Percentiles rank a stretch among this genome's conserved stretches.
phyloP scores from a whole-genome alignment of 2,113 vertebrate genomes.

The Hemiscyllium ocellatum region DNA sequence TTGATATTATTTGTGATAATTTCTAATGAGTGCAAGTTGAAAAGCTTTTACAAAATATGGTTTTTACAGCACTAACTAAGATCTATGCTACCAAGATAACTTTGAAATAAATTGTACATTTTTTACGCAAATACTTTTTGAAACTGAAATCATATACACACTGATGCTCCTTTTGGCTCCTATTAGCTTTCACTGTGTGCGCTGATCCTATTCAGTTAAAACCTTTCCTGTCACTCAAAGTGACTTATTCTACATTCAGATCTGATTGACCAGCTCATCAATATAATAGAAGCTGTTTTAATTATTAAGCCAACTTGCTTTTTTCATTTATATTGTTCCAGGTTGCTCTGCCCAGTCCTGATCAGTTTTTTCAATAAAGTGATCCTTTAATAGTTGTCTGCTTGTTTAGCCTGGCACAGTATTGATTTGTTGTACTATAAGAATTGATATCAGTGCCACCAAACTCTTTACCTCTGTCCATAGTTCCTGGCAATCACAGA shows the following conservation, averaged over 20 bases:
- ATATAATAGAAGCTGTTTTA: background rate
- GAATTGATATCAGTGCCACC: background rate
- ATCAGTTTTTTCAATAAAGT: slow-evolving; percentile 21
- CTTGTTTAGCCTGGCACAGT: background rate
- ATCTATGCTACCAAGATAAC: too few species aligned
- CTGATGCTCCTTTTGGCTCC: background rate
- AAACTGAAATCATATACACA: background rate
- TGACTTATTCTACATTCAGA: background rate
- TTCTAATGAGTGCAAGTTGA: too few species aligned
- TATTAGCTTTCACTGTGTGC: background rate
- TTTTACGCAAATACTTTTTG: background rate
- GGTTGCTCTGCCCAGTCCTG: background rate
- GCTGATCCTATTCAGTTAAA: background rate
- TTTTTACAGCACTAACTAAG: too few species aligned
- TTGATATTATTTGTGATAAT: too few species aligned
- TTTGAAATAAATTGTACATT: background rate
- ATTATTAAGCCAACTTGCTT: background rate
- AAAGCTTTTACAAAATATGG: too few species aligned
- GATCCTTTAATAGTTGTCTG: slow-evolving; percentile 4
- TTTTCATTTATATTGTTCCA: background rate
- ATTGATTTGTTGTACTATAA: background rate
- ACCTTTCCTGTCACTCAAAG: background rate
- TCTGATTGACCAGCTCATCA: background rate
- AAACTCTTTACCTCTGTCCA: background rate
- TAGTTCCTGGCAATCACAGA: background rate